phyloP scores from a whole-genome alignment of 2,797 vertebrate genomes.

The Pristis pectinata region DNA sequence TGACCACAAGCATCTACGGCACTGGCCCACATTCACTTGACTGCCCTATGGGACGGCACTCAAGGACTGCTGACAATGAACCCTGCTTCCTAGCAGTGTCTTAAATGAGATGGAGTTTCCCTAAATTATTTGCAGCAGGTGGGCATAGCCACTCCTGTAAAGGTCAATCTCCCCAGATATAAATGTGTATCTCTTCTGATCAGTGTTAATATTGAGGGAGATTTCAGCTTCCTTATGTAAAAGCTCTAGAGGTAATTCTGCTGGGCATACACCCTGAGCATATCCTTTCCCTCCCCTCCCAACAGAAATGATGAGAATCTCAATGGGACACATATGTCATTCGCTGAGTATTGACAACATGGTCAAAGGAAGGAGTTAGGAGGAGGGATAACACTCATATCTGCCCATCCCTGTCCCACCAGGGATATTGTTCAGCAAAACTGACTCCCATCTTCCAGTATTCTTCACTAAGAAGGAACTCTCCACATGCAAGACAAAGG shows the following conservation, averaged over 20 bases:
- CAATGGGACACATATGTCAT: background rate
- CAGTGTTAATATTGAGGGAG: background rate
- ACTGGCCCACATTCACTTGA: background rate
- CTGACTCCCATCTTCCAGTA: background rate
- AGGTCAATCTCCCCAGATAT: background rate
- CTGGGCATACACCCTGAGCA: background rate
- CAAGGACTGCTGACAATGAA: background rate
- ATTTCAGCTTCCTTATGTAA: background rate
- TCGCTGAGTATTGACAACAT: background rate
- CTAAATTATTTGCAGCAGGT: background rate
- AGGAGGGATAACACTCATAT: background rate
- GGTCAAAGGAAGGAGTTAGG: background rate
- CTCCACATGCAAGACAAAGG: background rate
- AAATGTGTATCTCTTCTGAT: too few relatives aligned
- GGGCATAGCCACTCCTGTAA: background rate
- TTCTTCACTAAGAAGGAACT: background rate
- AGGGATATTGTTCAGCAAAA: background rate
- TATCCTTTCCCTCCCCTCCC: background rate
- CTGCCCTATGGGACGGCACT: too few relatives aligned
- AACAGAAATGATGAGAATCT: background rate
- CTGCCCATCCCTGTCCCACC: background rate
- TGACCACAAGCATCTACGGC: background rate
- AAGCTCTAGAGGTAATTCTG: background rate
- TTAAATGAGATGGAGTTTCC: background rate
- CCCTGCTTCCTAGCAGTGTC: background rate